Evolutionary conservation across 2,113 vertebrate genomes (phyloP), one percentile per base, ranked within the genome.

Genomic region (Atlantisia rogersi): DNA sequence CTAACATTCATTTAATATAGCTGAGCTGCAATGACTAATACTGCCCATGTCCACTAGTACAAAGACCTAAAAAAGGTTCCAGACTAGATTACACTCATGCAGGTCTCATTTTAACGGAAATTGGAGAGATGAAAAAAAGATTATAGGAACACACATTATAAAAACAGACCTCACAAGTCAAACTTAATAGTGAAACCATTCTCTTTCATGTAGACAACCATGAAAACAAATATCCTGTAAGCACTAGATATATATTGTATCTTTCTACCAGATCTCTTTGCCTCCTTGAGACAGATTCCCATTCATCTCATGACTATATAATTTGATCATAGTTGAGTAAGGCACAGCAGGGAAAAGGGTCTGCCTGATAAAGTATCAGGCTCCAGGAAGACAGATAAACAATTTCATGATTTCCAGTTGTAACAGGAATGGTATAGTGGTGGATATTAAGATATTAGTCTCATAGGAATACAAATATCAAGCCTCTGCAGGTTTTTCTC

Each of bases 201-300:
- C 97, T 98, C 97, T 97, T 98, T 98, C 98, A 98, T 98, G 98
- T 98, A 98, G 97, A 97, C 96, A 98, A 86, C 98, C 97, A 98
- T 97, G 98, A 98, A 99, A 99, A 99, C 99, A 99, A 99, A 99
- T 99, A 99, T 99, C 99, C 99, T 99, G 99, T 99, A 98, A 98
- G 98, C 97, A 96, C 96, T 88, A 97, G 96, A 97, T 97, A 98
- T 84, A 96, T 92, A 97, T 86, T 97, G 83, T 99, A 99, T 99
- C 99, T 99, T 98, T 97, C 97, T 94, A 97, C 96, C 97, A 96
- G 91, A 99, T 99, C 99, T 98, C 98, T 98, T 97, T 98, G 97
- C 98, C 98, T 98, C 98, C 98, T 97, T 98, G 98, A 98, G 95
- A 98, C 98, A 98, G 97, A 98, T 98, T 98, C 98, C 98, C 98